Conservation (phyloP, 2,113 vertebrate genomes). For the Dascyllus trimaculatus region DNA sequence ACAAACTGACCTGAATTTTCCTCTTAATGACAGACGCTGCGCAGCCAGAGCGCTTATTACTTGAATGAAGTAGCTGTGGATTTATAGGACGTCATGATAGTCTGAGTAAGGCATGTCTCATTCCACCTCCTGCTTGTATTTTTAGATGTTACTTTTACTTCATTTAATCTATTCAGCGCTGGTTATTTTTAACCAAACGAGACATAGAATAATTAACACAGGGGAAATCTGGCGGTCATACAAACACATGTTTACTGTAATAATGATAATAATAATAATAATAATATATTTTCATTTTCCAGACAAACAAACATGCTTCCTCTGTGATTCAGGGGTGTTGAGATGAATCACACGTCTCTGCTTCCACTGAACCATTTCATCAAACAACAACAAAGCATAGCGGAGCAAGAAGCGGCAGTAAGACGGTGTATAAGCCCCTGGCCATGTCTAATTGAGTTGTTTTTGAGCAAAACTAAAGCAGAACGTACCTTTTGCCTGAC, state of each 20-base stretch:
- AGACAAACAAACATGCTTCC: constrained; percentile 28
- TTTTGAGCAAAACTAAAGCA: constrained; percentile 68
- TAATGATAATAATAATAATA: constrained; percentile 20
- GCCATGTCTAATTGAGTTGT: constrained; percentile 67
- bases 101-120: constrained; percentile 33
- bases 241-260: constrained; percentile 7
- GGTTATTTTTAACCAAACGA: constrained; percentile 10
- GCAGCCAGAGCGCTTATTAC: constrained; percentile 56
- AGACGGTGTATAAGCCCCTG: constrained; percentile 40
- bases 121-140: constrained; percentile 14
- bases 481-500: constrained; percentile 75
- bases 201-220: constrained; percentile 2
- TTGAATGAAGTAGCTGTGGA: constrained; percentile 36
- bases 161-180: not conserved
- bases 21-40: constrained; percentile 66
- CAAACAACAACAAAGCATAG: constrained; percentile 67
- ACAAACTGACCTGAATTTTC: constrained; percentile 70
- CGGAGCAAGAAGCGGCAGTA: constrained; percentile 51
- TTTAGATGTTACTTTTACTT: constrained; percentile 3
- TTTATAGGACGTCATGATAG: constrained; percentile 30
- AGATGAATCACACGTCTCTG: constrained; percentile 64
- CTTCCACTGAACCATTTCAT: constrained; percentile 68
- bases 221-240: not conserved
- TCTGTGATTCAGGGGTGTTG: constrained; percentile 55
- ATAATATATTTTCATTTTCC: constrained; percentile 40